Evolutionary conservation across 2,113 vertebrate species (phyloP).

Genomic region (Otolemur garnettii): DNA sequence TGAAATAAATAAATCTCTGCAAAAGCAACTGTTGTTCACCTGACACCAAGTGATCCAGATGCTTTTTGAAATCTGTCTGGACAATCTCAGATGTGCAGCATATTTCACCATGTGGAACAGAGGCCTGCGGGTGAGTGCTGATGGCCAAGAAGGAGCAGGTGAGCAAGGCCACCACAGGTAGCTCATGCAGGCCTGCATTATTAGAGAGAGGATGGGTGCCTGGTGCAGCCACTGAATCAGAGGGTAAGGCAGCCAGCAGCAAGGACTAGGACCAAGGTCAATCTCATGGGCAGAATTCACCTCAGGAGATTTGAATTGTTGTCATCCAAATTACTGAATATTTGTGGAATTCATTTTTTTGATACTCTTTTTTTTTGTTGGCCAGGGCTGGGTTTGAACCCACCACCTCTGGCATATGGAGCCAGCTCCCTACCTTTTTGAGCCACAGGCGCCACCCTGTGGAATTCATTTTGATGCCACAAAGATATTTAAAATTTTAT

Average conservation of each 20-base stretch:
- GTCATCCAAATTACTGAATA: not conserved
- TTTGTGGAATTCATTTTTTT: not conserved
- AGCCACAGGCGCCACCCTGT: not conserved
- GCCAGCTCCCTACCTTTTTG: no score
- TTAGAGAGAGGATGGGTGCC: not conserved
- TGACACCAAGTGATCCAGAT: not conserved
- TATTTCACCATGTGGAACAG: not conserved
- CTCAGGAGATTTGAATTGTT: not conserved
- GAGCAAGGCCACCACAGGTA: not conserved
- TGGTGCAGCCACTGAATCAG: not conserved
- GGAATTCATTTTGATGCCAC: not conserved
- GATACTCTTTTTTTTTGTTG: no score
- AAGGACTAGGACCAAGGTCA: not conserved
- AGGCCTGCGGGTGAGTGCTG: not conserved
- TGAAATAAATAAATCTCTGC: constrained; percentile 3
- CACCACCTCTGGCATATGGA: no score
- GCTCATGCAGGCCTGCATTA: not conserved
- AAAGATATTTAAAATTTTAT: constrained; percentile 37
- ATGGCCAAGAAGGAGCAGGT: not conserved
- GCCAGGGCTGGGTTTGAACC: no score
- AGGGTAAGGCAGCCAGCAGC: not conserved
- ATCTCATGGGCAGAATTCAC: not conserved
- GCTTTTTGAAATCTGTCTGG: not conserved
- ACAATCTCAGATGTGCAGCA: not conserved
- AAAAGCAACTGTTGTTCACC: not conserved